Evolutionary conservation across 2,797 vertebrate genomes (phyloP).

Genomic region (Muraenolepis orangiensis): DNA sequence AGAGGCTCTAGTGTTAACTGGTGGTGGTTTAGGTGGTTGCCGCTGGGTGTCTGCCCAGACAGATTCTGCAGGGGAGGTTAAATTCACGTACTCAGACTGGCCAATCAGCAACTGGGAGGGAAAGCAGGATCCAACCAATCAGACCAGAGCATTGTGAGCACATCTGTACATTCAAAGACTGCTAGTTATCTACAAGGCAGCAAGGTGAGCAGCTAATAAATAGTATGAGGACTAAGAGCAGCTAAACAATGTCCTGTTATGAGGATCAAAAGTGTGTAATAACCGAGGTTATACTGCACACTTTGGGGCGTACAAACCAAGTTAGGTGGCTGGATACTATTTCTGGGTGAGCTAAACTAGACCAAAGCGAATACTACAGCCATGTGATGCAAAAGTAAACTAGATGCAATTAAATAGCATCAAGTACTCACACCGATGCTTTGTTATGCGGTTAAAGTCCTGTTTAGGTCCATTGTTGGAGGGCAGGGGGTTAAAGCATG

Average conservation of each 20-base stretch:
- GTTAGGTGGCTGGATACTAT: too few species aligned
- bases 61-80: constrained; percentile 43
- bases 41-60: constrained; percentile 37
- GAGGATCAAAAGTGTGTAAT: too few species aligned
- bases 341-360: too few species aligned
- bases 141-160: constrained; percentile 43
- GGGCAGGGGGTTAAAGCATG: too few species aligned
- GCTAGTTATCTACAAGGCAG: not conserved
- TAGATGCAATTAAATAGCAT: too few species aligned
- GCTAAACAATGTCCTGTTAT: constrained; percentile 28
- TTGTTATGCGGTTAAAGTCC: too few species aligned
- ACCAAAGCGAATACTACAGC: too few species aligned
- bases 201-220: not conserved
- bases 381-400: too few species aligned
- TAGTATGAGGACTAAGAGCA: not conserved
- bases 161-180: constrained; percentile 24
- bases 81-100: constrained; percentile 63
- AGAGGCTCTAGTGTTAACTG: constrained; percentile 47
- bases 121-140: constrained; percentile 67
- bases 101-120: constrained; percentile 67
- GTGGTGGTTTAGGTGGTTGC: constrained; percentile 55
- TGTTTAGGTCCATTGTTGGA: too few species aligned
- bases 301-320: too few species aligned
- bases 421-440: too few species aligned
- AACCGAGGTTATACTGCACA: too few species aligned